These are phyloP conservation scores for Colinus virginianus DNA, from an alignment of 2,113 vertebrate species.

Conservation along the genomic window DNA sequence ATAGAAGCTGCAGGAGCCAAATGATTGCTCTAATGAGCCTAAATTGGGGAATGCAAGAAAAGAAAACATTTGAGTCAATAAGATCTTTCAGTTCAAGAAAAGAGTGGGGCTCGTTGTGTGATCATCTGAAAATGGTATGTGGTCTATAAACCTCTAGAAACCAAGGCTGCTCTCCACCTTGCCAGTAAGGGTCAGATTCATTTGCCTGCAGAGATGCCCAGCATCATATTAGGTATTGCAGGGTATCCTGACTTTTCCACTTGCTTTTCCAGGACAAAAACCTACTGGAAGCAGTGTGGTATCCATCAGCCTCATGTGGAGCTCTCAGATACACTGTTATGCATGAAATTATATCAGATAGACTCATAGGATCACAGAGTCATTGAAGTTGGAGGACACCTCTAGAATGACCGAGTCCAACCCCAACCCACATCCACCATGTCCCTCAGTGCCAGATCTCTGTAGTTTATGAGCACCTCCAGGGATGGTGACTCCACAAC, in stretches of 20 bases:
- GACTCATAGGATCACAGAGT: too few species aligned
- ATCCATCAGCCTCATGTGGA: accelerated
- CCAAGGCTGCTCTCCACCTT: background rate
- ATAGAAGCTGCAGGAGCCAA: background rate
- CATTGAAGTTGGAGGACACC: too few species aligned
- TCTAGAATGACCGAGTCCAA: too few species aligned
- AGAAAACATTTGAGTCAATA: background rate
- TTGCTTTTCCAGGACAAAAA: background rate
- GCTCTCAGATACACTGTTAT: background rate
- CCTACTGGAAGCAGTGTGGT: accelerated
- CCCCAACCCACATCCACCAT: too few species aligned
- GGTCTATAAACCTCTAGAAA: background rate
- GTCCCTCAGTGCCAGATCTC: too few species aligned
- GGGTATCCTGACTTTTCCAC: background rate
- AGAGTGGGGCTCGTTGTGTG: background rate
- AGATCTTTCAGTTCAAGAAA: background rate
- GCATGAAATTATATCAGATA: background rate
- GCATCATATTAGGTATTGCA: accelerated
- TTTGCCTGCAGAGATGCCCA: background rate
- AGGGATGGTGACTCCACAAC: too few species aligned
- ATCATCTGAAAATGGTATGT: background rate
- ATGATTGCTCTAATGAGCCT: background rate
- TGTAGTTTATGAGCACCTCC: too few species aligned
- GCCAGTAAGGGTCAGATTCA: background rate
- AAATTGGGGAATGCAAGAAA: background rate